Evolutionary conservation across 2,888 invertebrate genomes (phyloP), one percentile per base, ranked within the genome.

Genomic region (Gari tellinella): DNA sequence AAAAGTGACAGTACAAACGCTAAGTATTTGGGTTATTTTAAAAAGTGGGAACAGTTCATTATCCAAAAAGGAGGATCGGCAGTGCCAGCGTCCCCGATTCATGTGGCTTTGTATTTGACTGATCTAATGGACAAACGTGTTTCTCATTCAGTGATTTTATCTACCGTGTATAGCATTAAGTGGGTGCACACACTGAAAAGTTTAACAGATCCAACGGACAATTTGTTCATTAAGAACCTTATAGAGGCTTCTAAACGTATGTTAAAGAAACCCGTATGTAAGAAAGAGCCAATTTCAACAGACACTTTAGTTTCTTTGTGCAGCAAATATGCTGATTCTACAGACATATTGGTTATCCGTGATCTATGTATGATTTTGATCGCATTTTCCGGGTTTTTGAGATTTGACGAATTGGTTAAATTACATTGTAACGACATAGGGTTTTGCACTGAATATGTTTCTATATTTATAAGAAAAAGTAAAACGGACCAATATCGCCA

Each of bases 401-500:
- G 69, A 17, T 63, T 21, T 25, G 46, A 63, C 41, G 25, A 49
- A 10, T 25, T 49, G 14, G 15, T 15, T 25, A 21, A 25, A 15
- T n/a, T 49, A 10, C 25, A 5, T 60, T 72, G 67, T 58, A 60
- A 31, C n/a, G 63, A 15, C n/a, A 63, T 37, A 49, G 51, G 17
- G 63, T 41, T 64, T 31, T 64, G 1, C 58, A 65, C 72, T 5
- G 52, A 53, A 12, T 43, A 68, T 65, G 43, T 73, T 41, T 46
- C 38, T 14, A 40, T 74, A 15, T 25, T 49, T 19, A 76, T 80
- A 41, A 51, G 38, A 10, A 60, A 66, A 61, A 63, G 75, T 57
- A 76, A 76, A 43, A 76, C 75, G 19, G 73, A 75, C 58, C 72
- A 79, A 48, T 78, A 73, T 31, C 41, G 66, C 19, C 12, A 37